phyloP scores from a whole-genome alignment of 2,113 vertebrate species.

The Hyla sarda region DNA sequence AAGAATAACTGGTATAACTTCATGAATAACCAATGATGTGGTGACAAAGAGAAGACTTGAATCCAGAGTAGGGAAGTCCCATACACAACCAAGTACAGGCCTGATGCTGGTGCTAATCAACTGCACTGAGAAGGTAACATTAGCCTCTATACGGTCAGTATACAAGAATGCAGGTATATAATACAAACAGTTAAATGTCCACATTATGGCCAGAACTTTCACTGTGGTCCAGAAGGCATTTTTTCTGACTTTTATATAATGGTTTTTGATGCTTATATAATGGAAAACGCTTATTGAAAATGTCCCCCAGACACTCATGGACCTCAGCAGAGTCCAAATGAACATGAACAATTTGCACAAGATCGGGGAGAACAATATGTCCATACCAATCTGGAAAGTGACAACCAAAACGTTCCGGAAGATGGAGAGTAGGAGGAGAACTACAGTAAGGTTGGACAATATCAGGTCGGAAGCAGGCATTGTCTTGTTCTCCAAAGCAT shows the following conservation, averaged over 20 bases:
- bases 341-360: slow-evolving; percentile 80
- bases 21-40: slow-evolving; percentile 78
- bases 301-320: slow-evolving; percentile 79
- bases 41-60: slow-evolving; percentile 74
- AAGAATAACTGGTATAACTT: slow-evolving; percentile 73
- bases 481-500: slow-evolving; percentile 63
- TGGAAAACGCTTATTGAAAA: slow-evolving; percentile 78
- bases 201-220: slow-evolving; percentile 66
- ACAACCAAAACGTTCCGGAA: slow-evolving; percentile 73
- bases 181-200: slow-evolving; percentile 74
- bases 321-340: slow-evolving; percentile 78
- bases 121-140: slow-evolving; percentile 68
- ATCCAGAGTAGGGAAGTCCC: slow-evolving; percentile 73
- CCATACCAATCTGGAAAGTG: slow-evolving; percentile 69
- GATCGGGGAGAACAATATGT: slow-evolving; percentile 69
- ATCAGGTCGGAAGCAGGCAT: slow-evolving; percentile 72
- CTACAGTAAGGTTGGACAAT: slow-evolving; percentile 76
- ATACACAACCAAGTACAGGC: slow-evolving; percentile 78
- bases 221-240: slow-evolving; percentile 13
- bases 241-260: slow-evolving; percentile 31
- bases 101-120: slow-evolving; percentile 77
- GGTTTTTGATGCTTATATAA: slow-evolving; percentile 70
- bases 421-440: slow-evolving; percentile 75
- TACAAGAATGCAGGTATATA: slow-evolving; percentile 75
- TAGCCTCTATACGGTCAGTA: slow-evolving; percentile 68